Evolutionary conservation across 2,797 vertebrate genomes (phyloP), one percentile per base, ranked within the genome.

Genomic region (Martes flavigula): DNA sequence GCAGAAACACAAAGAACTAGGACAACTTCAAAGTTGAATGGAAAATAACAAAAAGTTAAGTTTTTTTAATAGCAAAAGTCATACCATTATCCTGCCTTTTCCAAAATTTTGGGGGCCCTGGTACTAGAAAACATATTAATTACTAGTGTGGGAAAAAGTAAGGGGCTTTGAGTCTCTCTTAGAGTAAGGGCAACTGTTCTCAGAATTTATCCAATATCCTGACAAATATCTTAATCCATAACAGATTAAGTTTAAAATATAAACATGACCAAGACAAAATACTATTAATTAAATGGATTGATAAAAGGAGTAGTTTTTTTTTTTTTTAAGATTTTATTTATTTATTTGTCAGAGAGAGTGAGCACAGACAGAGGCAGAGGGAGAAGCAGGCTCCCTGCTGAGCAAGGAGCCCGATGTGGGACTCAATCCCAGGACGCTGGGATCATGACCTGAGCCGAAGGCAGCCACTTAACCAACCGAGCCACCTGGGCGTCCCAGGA

Each of bases 41-140:
- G 54, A 77, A 92, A 91, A 90, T 14, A 75, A 91, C 35, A 88
- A 35, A 85, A 30, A 72, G 30, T 70, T 92, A 77, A 85, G 7
- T 17, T 11, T 30, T 75, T 92, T 88, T 70, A 68, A 96, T 64
- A 78, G 75, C 14, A 87, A 79, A 93, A 97, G 35, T 84, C 43
- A 72, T 3, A 51, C 23, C 25, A 90, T 81, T 48, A 96, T 18
- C 35, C 10, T 93, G 75, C 48, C n/a, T 81, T 78, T 35, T 72
- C 68, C 21, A 75, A 7, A 86, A 35, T 84, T 84, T 86, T 48
- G 25, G 86, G 64, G 91, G 75, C 46, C 7, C 14, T 30, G 40
- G 18, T 84, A 95, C 77, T 43, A 94, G 78, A 95, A 94, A 95
- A 84, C 43, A 93, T 78, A 95, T 87, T 87, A 91, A 97, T 81